Conservation (phyloP, 1,140 invertebrate genomes). For the Melanaphis sacchari region DNA sequence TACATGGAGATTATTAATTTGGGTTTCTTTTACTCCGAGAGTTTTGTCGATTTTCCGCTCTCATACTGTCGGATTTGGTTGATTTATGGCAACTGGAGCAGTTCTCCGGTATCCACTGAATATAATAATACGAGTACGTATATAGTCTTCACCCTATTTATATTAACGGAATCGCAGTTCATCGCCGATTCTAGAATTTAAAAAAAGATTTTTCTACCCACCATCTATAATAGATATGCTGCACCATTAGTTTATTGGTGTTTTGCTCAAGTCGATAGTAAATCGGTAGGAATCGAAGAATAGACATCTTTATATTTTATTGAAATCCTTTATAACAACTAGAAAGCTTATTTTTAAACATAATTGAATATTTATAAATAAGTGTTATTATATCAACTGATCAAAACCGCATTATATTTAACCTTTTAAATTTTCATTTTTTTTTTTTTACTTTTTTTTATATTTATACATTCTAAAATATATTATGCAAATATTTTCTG, state of each 20-base stretch:
- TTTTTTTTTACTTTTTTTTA: no score
- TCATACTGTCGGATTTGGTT: neutral
- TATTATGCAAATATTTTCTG: neutral
- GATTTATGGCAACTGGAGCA: neutral
- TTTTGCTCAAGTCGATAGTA: neutral
- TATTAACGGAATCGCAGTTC: slow-evolving; percentile 21
- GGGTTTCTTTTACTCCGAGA: neutral
- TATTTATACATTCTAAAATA: neutral
- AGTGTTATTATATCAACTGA: neutral
- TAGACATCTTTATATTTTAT: neutral
- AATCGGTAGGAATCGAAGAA: neutral
- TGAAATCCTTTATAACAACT: neutral
- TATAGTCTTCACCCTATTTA: neutral
- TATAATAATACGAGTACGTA: neutral
- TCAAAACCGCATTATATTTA: neutral
- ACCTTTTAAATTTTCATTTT: neutral
- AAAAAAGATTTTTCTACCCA: neutral
- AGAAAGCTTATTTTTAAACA: neutral
- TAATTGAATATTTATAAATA: neutral
- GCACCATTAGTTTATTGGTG: neutral
- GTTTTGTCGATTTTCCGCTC: slow-evolving; percentile 11
- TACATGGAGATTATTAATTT: slow-evolving; percentile 39
- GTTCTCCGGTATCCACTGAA: neutral
- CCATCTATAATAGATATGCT: neutral
- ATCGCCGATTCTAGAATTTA: neutral